phyloP scores from a whole-genome alignment of 2,888 invertebrate species.

The Glaucopsyche alexis region DNA sequence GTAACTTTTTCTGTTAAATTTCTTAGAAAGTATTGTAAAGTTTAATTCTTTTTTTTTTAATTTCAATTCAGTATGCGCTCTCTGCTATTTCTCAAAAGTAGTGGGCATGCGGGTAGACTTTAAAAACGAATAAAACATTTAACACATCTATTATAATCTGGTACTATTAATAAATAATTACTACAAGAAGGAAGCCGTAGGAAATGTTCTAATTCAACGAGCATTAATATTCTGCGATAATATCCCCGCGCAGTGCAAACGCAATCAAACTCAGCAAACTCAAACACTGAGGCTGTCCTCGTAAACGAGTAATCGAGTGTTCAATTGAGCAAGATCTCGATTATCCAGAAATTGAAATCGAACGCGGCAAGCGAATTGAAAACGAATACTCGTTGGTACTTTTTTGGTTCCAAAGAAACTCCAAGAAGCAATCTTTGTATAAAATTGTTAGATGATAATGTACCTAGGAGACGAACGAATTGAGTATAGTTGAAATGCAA shows the following conservation, averaged over 20 bases:
- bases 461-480: neutral
- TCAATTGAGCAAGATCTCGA: slow-evolving; percentile 78
- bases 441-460: neutral
- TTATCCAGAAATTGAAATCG: slow-evolving; percentile 74
- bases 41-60: too few relatives aligned
- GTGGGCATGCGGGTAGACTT: too few relatives aligned
- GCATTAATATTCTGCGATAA: slow-evolving; percentile 58
- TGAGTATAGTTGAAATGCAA: neutral
- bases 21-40: too few relatives aligned
- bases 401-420: slow-evolving; percentile 36
- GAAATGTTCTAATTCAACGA: slow-evolving; percentile 45
- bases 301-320: slow-evolving; percentile 76
- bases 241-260: slow-evolving; percentile 65
- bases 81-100: too few relatives aligned
- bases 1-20: too few relatives aligned
- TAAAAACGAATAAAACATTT: neutral
- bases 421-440: slow-evolving; percentile 18
- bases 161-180: neutral
- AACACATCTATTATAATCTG: neutral
- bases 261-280: slow-evolving; percentile 75
- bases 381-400: slow-evolving; percentile 57
- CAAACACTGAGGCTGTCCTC: slow-evolving; percentile 67
- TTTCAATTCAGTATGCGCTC: too few relatives aligned
- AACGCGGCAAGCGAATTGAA: slow-evolving; percentile 66
- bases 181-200: slow-evolving; percentile 27